These are phyloP conservation scores for Sarcophaga peregrina DNA, from an alignment of 1,140 invertebrate genomes.

Conservation along the genomic window DNA sequence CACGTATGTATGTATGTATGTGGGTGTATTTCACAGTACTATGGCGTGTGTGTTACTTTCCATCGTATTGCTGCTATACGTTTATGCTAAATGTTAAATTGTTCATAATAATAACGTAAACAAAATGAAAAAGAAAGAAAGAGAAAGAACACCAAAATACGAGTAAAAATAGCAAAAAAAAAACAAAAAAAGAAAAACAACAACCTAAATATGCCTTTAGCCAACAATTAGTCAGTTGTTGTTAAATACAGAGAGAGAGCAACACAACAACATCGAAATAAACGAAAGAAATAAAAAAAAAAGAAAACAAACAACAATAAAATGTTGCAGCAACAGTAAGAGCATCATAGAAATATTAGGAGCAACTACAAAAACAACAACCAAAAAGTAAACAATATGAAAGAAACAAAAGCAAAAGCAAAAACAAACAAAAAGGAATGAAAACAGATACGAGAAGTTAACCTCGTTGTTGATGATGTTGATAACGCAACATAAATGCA, in stretches of 20 bases:
- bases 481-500: background rate
- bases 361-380: background rate
- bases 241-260: background rate
- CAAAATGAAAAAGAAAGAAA: background rate
- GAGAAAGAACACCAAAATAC: no score
- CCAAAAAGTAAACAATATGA: background rate
- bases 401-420: background rate
- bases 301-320: no score
- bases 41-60: no score
- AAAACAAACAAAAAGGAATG: background rate
- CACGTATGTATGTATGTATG: no score
- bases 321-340: no score
- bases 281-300: no score
- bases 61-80: background rate
- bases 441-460: background rate
- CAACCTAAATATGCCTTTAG: constrained; percentile 9
- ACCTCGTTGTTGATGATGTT: background rate
- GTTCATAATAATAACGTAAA: constrained; percentile 11
- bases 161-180: background rate
- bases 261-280: background rate
- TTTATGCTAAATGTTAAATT: constrained; percentile 1
- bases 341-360: background rate
- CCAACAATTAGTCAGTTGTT: constrained; percentile 10
- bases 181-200: background rate
- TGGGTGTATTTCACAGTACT: no score